phyloP scores from a whole-genome alignment of 2,113 vertebrate species.

The Melanerpes formicivorus region DNA sequence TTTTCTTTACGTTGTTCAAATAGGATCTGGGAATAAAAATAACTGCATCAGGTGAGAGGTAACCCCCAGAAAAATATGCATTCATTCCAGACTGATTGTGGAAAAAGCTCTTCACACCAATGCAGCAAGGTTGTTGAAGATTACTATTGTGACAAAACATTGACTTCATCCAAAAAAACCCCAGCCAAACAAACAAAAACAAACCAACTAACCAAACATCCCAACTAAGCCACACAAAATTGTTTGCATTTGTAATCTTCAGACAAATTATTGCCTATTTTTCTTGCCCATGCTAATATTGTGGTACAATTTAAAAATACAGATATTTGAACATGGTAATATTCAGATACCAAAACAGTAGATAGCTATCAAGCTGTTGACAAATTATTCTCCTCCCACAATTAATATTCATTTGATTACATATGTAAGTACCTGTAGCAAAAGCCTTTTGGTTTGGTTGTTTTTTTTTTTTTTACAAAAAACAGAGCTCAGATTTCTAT shows the following conservation, averaged over 20 bases:
- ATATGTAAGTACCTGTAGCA: not conserved
- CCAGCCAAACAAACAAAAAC: not conserved
- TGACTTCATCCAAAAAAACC: not conserved
- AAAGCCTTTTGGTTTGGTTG: not conserved
- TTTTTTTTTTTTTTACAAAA: not conserved
- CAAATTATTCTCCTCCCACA: not conserved
- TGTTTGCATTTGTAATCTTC: not conserved
- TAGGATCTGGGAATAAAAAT: constrained; percentile 9
- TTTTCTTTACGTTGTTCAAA: not conserved
- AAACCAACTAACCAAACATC: no score
- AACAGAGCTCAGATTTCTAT: not conserved
- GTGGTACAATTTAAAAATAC: not conserved
- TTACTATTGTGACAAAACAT: not conserved
- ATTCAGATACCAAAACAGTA: not conserved
- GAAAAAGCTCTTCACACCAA: not conserved
- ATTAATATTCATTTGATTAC: not conserved
- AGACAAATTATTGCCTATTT: not conserved
- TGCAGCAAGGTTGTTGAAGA: not conserved
- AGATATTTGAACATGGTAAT: not conserved
- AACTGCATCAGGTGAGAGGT: constrained; percentile 7
- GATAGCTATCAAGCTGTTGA: not conserved
- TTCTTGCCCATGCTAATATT: not conserved
- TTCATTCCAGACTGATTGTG: not conserved
- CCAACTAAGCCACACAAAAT: not conserved
- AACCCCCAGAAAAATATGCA: not conserved